Evolutionary conservation across 2,888 invertebrate species (phyloP), one percentile per base, ranked within the genome.

Genomic region (Smittia aterrima): DNA sequence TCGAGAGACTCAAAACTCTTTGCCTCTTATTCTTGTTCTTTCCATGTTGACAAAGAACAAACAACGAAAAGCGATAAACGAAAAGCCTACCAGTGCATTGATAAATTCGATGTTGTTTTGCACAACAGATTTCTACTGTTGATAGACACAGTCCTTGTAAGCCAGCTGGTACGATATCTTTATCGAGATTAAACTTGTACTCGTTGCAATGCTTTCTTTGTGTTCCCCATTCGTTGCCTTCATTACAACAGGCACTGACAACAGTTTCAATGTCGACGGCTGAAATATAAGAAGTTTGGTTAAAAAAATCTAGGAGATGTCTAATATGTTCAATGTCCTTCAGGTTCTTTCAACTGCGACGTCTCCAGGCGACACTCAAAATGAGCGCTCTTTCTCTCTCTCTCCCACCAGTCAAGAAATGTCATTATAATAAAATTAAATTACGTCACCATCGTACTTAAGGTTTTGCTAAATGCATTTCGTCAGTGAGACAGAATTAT

Each of bases 91-190:
- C 78, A 7, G 79, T 78, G 75, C 83, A 83, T 73, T 80, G 79
- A 66, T 80, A 78, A n/a, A 79, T 78, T 3, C 86, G 84, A 72
- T 85, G 79, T 77, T 85, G 84, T 16, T 83, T 83, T 25, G 85
- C 84, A 79, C 90, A 90, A 78, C 90, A 91, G 38, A 89, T 86
- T 74, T 86, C 86, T 24, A 88, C 84, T 0, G 88, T 85, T n/a
- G 87, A 86, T 53, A 88, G 79, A 77, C 91, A 91, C 1, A 86
- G 79, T 1, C 85, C 84, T 77, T 89, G 87, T 79, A 88, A 87
- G 47, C 86, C 83, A 4, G 84, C 80, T 0, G 86, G 81, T 67
- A 90, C 74, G 24, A 74, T 18, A 27, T 74, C 64, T 16, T 74
- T 74, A 27, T 74, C 74, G 22, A 74, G 66, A 74, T 66, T 66